Base-by-base conservation (phyloP, 1,140 invertebrate genomes). In the Drosophila burlai region DNA sequence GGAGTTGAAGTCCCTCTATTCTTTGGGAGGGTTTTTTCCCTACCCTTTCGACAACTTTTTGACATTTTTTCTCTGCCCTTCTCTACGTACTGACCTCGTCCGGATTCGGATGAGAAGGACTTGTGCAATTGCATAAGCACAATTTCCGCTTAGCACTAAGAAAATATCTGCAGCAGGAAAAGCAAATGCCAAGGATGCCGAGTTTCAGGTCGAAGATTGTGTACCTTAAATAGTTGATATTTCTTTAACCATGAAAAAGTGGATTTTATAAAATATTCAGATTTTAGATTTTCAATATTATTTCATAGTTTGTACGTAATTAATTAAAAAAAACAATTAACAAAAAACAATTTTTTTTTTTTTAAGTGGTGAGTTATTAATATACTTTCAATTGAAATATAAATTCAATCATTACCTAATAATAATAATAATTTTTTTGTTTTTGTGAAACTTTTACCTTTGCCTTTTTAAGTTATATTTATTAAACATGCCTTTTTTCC, bases 121-220 rank as follows among this genome's bases (percentile, higher is more conserved):
- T 64, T 66, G 65, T 79, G 80, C 81, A 75, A 87, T 81, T 83
- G 83, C 68, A 83, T 81, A 79, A 87, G 84, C 77, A 79, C 81
- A 89, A 89, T 87, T 87, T 87, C 84, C 84, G 84, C 77, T 72
- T 81, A 59, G 31, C 47, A 52, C 69, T 73, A 73, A 72, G 68
- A 71, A 83, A 87, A 80, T 76, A 77, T 66, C 57, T 52, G 34
- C 62, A 52, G 61, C 26, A 58, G 46, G 50, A 76, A 54, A 45
- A 45, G 73, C 50, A 55, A 75, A 65, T 26, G 42, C 9, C 15
- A 57, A 34, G 36, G 13, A 52, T 16, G 24, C 2, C 7, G 24
- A 15, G 2, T n/a, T 29, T 9, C 34, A 21, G 21, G 45, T 64
- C 50, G 63, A 68, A 68, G 15, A 24, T 38, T 16, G 10, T 5